Conservation (phyloP, 2,113 vertebrate genomes). For the Arenaria interpres region DNA sequence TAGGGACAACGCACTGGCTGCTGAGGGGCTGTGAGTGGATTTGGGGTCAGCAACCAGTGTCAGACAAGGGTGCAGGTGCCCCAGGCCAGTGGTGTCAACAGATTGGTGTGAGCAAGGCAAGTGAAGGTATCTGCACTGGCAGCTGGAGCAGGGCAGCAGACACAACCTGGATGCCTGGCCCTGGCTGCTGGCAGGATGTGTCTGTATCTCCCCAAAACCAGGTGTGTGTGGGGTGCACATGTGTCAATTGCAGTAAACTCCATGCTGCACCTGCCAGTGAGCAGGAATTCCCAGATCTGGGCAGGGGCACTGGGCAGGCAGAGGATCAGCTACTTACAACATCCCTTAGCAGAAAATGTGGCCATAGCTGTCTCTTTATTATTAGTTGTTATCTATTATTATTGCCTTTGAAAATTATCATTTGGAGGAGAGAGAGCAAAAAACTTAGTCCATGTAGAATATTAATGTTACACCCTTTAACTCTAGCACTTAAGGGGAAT, state of each 20-base stretch:
- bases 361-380: neutral
- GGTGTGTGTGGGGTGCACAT: rapidly evolving
- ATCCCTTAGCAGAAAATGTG: neutral
- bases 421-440: neutral
- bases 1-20: neutral
- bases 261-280: rapidly evolving
- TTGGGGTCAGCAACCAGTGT: neutral
- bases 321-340: neutral
- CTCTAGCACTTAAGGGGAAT: neutral
- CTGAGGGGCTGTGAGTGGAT: neutral
- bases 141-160: neutral
- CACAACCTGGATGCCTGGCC: too few species aligned
- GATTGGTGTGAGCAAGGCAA: rapidly evolving
- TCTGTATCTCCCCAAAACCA: neutral
- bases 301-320: neutral
- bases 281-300: too few species aligned
- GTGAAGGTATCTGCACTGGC: rapidly evolving
- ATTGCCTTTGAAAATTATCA: neutral
- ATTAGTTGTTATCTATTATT: neutral
- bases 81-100: rapidly evolving
- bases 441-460: neutral
- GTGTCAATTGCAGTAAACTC: neutral
- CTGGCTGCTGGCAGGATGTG: neutral
- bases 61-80: neutral
- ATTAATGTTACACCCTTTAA: neutral